Base-by-base conservation (phyloP, 2,888 invertebrate species). In the Trissonchulus latispiculum region DNA sequence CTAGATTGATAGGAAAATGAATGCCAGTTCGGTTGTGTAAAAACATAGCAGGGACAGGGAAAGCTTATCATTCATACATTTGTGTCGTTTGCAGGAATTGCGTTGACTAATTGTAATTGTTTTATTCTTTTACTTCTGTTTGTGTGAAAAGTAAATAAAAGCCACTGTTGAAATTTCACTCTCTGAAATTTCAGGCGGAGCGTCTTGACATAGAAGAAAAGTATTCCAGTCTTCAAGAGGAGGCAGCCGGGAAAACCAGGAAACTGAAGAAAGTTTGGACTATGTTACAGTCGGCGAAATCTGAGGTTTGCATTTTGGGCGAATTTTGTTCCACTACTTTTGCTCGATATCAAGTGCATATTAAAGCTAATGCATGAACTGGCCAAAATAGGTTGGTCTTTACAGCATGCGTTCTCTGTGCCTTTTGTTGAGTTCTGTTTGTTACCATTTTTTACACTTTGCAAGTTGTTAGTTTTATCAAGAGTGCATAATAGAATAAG, bases 141-240 rank as follows among this genome's bases (percentile, higher is more conserved):
- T n/a, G n/a, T n/a, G n/a, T n/a, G n/a, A n/a, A n/a, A n/a, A n/a
- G n/a, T n/a, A n/a, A n/a, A n/a, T n/a, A 93, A 83, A 93, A 93
- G 86, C 90, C 89, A 36, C 35, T 2, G 3, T 31, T n/a, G 32
- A 35, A 8, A 69, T 8, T 33, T 18, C 29, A 59, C 36, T 64
- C 29, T 31, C 32, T 35, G 36, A 29, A 28, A 29, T 81, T 81
- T 29, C 80, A 89, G 88, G 93, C 93, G 1, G 95, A 95, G 83
- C 88, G 93, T 32, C 87, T 95, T 29, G 92, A 95, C 82, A 90
- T 96, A 35, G 95, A 96, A 83, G 95, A 95, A 83, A 91, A 93
- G 73, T 96, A 96, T 84, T 92, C 93, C 0, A 90, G 90, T 72
- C 86, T 97, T 0, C 95, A 97, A 85, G 99, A 99, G 79, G 96